Evolutionary conservation across 37 sponge, comb jelly and placozoan genomes (phyloP).

Genomic region (Spongilla lacustris): DNA sequence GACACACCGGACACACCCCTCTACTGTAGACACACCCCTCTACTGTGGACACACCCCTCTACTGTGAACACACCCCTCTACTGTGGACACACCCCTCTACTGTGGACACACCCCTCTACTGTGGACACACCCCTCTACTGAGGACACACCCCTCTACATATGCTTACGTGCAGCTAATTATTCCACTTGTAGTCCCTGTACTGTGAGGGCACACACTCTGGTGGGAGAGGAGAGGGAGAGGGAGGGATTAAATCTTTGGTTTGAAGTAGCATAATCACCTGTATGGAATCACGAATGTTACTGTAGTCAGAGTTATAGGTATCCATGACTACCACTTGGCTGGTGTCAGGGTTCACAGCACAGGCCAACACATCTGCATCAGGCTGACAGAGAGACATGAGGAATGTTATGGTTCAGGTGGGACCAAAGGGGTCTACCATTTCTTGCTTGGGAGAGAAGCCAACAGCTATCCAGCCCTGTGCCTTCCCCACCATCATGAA

Average conservation of each 20-base stretch:
- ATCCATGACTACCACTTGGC: not conserved
- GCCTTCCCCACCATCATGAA: slow-evolving; percentile 15
- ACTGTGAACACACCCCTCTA: too few species aligned
- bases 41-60: too few species aligned
- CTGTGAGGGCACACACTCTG: not conserved
- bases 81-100: too few species aligned
- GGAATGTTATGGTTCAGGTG: not conserved
- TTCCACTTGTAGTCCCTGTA: not conserved
- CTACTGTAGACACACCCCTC: too few species aligned
- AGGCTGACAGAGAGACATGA: not conserved
- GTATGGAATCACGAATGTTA: not conserved
- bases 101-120: too few species aligned
- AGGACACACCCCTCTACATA: too few species aligned
- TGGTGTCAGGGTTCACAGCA: not conserved
- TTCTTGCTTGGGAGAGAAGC: slow-evolving; percentile 4
- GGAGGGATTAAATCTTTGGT: not conserved
- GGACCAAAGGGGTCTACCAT: slow-evolving; percentile 12
- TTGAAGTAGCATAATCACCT: too few species aligned
- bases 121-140: too few species aligned
- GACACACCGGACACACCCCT: too few species aligned
- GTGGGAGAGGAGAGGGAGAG: not conserved
- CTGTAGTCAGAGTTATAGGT: not conserved
- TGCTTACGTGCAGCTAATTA: not conserved
- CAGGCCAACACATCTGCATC: not conserved
- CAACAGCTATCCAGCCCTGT: slow-evolving; percentile 22